phyloP scores from a whole-genome alignment of 2,888 invertebrate species.

The Cryptosula pallasiana region DNA sequence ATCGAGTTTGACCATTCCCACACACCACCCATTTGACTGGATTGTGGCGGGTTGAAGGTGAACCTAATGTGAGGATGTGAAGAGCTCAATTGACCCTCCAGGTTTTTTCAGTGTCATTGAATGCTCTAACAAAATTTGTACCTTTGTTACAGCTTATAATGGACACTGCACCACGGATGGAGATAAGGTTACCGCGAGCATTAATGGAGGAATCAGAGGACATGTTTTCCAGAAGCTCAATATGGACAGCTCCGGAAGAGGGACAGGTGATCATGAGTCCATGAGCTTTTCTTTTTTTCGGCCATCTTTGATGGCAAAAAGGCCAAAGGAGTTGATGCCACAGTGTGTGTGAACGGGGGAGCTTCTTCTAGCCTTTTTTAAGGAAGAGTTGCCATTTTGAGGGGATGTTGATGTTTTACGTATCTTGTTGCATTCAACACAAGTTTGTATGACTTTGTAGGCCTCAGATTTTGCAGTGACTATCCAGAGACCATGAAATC shows the following conservation, averaged over 20 bases:
- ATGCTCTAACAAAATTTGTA: neutral
- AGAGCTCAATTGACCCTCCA: neutral
- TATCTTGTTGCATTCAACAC: conserved; percentile 25
- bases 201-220: conserved; percentile 27
- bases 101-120: neutral
- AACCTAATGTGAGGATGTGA: neutral
- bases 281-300: conserved; percentile 25
- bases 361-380: conserved; percentile 23
- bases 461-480: neutral
- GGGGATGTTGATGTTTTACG: conserved; percentile 22
- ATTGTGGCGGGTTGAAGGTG: neutral
- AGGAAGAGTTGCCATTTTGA: conserved; percentile 29
- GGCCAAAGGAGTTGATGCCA: neutral
- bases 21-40: conserved; percentile 3
- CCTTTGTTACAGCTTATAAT: neutral
- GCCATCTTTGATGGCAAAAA: neutral
- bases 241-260: conserved; percentile 25
- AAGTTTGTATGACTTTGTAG: conserved; percentile 6
- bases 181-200: conserved; percentile 25
- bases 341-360: conserved; percentile 27
- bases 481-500: conserved; percentile 25
- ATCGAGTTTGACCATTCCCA: neutral
- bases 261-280: conserved; percentile 27
- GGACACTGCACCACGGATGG: conserved; percentile 25
- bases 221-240: conserved; percentile 27